phyloP scores from a whole-genome alignment of 1,140 invertebrate genomes.

The Macrosteles quadrilineatus region DNA sequence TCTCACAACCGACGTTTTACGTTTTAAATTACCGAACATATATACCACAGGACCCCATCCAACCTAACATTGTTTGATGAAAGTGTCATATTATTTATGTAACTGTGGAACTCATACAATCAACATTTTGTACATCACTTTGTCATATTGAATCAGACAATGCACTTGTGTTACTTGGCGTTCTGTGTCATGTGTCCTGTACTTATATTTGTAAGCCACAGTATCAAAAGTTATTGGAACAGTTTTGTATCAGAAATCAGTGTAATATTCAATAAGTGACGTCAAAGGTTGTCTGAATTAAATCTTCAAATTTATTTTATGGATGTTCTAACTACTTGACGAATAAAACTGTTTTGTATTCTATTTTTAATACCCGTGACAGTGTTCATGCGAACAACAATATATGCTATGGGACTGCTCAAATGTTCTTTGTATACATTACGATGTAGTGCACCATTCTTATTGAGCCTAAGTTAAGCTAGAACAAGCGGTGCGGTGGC shows the following conservation, averaged over 20 bases:
- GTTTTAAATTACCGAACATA: no score
- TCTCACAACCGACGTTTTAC: no score
- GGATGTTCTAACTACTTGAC: conserved; percentile 4
- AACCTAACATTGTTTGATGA: neutral
- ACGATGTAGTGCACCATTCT: no score
- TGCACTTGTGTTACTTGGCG: conserved; percentile 6
- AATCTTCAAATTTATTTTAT: neutral
- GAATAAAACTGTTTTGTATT: conserved; percentile 16
- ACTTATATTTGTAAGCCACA: conserved; percentile 2
- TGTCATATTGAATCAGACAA: neutral
- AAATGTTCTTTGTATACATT: neutral
- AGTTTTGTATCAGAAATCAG: conserved; percentile 6
- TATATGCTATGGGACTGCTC: conserved; percentile 17
- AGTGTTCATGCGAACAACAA: conserved; percentile 14
- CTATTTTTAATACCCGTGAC: conserved; percentile 13
- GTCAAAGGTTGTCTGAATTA: neutral
- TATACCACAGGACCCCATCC: no score
- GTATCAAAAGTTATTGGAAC: neutral
- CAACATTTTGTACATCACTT: conserved; percentile 3
- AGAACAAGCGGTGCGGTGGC: no score
- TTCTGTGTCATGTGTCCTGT: conserved; percentile 8
- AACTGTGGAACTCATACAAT: conserved; percentile 13
- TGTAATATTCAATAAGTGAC: conserved; percentile 8
- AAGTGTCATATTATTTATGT: neutral
- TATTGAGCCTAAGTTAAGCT: no score